Base-by-base conservation (phyloP, 2,113 vertebrate species). In the Grallaria varia region DNA sequence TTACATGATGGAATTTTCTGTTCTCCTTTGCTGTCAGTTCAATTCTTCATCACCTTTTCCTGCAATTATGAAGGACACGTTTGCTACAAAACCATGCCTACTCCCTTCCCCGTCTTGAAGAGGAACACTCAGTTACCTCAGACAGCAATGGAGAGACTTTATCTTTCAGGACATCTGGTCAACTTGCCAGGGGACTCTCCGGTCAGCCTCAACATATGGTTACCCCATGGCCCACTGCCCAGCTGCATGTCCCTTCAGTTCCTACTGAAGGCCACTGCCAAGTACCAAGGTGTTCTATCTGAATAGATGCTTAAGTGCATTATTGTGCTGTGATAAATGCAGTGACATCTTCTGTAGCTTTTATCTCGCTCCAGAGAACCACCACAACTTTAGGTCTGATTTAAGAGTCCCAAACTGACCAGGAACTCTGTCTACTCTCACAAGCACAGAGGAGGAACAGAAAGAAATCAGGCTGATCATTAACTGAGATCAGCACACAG, bases 201-300 rank as follows among this genome's bases (percentile, higher is more conserved):
- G 0, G 37, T 47, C 68, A 84, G 33, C 53, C 45, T 56, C 56
- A 66, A 30, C 7, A 21, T 28, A 49, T 1, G 3, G 8, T 28
- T 71, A 79, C 35, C 58, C 21, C 31, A 50, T 6, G 12, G 73
- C 18, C 12, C 44, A n/a, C 2, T 64, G 24, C 21, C n/a, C 50
- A 45, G 33, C 13, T 59, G 59, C 25, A 35, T 1, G 6, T 30
- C 37, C 47, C 44, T 14, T 23, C 33, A 72, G 35, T 17, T 71
- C 25, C 30, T 56, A 21, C 1, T 0, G 25, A 37, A 66, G 21
- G 31, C 28, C 42, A 59, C 9, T 2, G 0, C 15, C 39, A 44
- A 42, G 28, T 47, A 62, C 25, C 23, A 60, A 45, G 18, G 33
- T 40, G 22, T 13, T 58, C 55, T 73, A 53, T 12, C 31, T 81